A percentile compares a stretch with the other conserved stretches of the same genome.
These are phyloP conservation scores for Lithophane socia DNA, from an alignment of 2,888 invertebrate species.

Conservation along the genomic window DNA sequence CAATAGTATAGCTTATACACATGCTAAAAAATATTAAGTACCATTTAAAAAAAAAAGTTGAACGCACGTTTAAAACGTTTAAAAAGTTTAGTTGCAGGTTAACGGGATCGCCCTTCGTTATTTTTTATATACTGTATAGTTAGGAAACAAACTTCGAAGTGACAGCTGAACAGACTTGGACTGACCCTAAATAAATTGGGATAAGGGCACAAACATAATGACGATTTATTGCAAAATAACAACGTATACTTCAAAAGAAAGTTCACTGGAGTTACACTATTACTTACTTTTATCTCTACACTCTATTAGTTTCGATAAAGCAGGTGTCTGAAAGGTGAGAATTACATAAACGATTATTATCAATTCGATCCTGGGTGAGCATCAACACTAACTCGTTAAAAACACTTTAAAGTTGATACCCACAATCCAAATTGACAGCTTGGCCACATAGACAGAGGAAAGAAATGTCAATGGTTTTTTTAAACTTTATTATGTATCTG, in stretches of 20 bases:
- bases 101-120: too few species aligned
- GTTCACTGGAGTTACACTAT: neutral
- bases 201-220: neutral
- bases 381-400: neutral
- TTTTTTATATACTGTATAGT: too few species aligned
- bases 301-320: neutral
- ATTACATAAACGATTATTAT: slow-evolving; percentile 4
- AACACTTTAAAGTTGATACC: slow-evolving; percentile 5
- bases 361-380: neutral
- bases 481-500: too few species aligned
- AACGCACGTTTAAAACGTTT: too few species aligned
- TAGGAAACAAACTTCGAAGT: neutral
- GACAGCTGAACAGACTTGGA: neutral
- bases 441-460: neutral
- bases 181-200: neutral
- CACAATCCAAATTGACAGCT: neutral
- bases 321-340: slow-evolving; percentile 30
- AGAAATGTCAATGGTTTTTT: neutral
- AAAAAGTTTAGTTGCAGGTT: too few species aligned
- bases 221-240: neutral
- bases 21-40: too few species aligned
- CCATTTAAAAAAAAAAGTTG: too few species aligned
- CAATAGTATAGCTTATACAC: too few species aligned
- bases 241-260: neutral
- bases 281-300: neutral